A percentile compares a stretch with the other conserved stretches of the same genome.
phyloP scores from a whole-genome alignment of 2,888 invertebrate species.

The Seladonia tumulorum region DNA sequence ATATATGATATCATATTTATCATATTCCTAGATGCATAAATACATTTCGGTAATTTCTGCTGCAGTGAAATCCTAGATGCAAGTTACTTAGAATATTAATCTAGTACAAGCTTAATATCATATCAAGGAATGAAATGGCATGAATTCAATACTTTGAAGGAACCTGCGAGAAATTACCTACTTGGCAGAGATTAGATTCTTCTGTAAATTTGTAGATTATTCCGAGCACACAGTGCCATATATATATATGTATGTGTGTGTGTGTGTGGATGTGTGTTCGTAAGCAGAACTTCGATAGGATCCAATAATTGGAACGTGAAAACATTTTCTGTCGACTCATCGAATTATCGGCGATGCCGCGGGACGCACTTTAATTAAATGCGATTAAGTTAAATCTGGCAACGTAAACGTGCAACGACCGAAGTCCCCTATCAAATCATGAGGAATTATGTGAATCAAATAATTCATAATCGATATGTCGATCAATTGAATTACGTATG shows the following conservation, averaged over 20 bases:
- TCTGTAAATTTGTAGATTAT: constrained; percentile 35
- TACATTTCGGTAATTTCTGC: background rate
- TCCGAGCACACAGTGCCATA: constrained; percentile 17
- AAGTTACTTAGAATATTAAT: background rate
- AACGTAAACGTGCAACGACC: constrained; percentile 31
- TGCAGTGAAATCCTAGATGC: background rate
- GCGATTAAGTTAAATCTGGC: constrained; percentile 49
- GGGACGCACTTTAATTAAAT: constrained; percentile 49
- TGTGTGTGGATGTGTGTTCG: constrained; percentile 3
- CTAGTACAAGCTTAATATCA: background rate
- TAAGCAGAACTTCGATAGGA: constrained; percentile 46
- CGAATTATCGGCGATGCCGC: constrained; percentile 46
- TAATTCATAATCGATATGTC: background rate
- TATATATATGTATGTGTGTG: background rate
- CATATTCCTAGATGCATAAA: no score
- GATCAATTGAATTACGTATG: background rate
- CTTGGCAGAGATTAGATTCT: constrained; percentile 39
- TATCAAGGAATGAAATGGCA: constrained; percentile 11
- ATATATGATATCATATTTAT: no score
- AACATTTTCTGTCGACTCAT: constrained; percentile 59
- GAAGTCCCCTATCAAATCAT: constrained; percentile 4
- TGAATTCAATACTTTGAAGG: constrained; percentile 26
- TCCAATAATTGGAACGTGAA: constrained; percentile 62
- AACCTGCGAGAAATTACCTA: constrained; percentile 23
- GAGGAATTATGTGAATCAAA: constrained; percentile 18